Evolutionary conservation across 2,888 invertebrate genomes (phyloP), one percentile per base, ranked within the genome.

Genomic region (Tetanocera ferruginea): DNA sequence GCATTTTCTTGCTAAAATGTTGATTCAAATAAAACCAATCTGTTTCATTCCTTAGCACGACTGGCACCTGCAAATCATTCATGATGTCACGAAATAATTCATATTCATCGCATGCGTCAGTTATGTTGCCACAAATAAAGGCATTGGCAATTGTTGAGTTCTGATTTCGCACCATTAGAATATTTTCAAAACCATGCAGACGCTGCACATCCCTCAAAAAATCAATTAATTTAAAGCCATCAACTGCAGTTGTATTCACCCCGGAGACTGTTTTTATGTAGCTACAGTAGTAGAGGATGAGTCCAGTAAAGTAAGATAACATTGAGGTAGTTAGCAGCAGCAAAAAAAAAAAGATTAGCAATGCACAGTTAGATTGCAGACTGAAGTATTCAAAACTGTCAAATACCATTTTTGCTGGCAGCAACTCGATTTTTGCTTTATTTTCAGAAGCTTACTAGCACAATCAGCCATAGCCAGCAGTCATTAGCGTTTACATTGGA

Each of bases 41-140:
- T 8, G 77, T 62, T 64, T 86, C 87, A 60, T 86, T 83, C n/a
- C 85, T 70, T 9, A 84, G 80, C 23, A 88, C 60, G 4, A 85
- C 78, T 5, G 88, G 83, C 60, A 83, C 76, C n/a, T 81, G 37
- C 25, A 87, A 28, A 14, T 66, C 69, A 0, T 80, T 67, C 82
- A 87, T 82, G 31, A 82, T 71, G 14, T 43, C 79, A 51, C 60
- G 74, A 23, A 55, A 71, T 43, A 85, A 82, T 73, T 69, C 67
- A 9, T 55, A 75, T 11, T 71, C 55, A 11, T 11, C 5, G 6
- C 51, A 34, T 69, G 51, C 31, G n/a, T n/a, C 11, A 49, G 14
- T 23, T 3, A 55, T 80, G 77, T 57, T 62, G 77, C 57, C 72
- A 49, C 34, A 57, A 57, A 69, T 57, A 60, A 80, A 82, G 19